These are phyloP conservation scores for Lutraria rhynchaena DNA, from an alignment of 1,140 invertebrate genomes.

Conservation along the genomic window DNA sequence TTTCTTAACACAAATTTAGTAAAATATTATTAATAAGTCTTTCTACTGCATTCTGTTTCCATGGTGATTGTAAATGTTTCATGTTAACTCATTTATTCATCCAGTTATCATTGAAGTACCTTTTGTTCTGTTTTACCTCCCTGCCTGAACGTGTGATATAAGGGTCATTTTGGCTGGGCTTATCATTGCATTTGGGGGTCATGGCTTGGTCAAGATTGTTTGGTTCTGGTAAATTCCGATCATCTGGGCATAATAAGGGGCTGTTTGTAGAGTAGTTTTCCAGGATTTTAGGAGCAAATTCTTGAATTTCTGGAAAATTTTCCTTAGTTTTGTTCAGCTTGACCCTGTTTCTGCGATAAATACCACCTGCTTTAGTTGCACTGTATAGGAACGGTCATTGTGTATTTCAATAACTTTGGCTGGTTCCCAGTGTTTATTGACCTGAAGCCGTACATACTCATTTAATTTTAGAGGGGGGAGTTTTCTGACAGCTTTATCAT, in stretches of 20 bases:
- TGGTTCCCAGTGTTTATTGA: constrained; percentile 2
- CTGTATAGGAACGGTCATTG: constrained; percentile 3
- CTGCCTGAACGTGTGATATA: constrained; percentile 14
- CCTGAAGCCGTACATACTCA: not conserved
- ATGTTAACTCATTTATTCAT: constrained; percentile 4
- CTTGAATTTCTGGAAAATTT: constrained; percentile 11
- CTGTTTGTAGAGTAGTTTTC: not conserved
- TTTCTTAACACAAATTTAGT: too few species aligned
- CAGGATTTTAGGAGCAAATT: constrained; percentile 5
- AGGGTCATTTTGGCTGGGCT: constrained; percentile 1
- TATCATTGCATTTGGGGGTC: not conserved
- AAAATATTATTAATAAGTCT: too few species aligned
- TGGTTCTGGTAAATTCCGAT: not conserved
- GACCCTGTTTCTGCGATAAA: constrained; percentile 18
- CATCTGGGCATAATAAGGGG: not conserved
- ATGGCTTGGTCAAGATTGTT: not conserved
- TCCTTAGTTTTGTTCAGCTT: constrained; percentile 21
- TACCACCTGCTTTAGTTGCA: constrained; percentile 11
- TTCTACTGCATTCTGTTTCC: too few species aligned
- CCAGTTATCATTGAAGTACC: constrained; percentile 7
- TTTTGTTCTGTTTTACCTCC: constrained; percentile 7
- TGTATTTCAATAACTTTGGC: constrained; percentile 20
- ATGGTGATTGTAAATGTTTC: too few species aligned
- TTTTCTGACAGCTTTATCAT: not conserved
- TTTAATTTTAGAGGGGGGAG: not conserved